A percentile compares a stretch with the other conserved stretches of the same genome.
Conservation (phyloP, 2,797 vertebrate genomes). For the Eremophila alpestris region DNA sequence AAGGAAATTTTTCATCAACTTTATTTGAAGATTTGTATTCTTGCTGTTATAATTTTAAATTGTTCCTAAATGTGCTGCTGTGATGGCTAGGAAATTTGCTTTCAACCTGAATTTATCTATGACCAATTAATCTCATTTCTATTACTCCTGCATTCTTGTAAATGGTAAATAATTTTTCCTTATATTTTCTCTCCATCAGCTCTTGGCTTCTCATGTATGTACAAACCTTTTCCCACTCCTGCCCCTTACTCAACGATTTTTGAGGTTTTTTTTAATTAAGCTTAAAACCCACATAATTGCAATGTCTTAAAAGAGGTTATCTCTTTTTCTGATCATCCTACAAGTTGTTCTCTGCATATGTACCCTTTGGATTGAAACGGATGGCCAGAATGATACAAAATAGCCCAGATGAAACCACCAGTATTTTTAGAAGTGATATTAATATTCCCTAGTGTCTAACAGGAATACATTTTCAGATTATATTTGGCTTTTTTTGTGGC, state of each 20-base stretch:
- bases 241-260: not conserved
- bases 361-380: not conserved
- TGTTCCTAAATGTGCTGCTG: not conserved
- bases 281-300: not conserved
- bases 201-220: not conserved
- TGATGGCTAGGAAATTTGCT: not conserved
- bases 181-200: not conserved
- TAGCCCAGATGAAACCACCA: not conserved
- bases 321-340: not conserved
- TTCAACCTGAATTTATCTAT: not conserved
- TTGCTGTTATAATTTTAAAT: not conserved
- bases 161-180: not conserved
- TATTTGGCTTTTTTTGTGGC: not conserved
- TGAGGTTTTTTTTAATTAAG: not conserved
- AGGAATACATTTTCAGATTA: not conserved
- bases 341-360: not conserved
- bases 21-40: not conserved
- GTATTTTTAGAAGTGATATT: not conserved
- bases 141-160: not conserved
- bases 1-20: not conserved
- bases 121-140: not conserved
- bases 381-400: not conserved
- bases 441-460: not conserved
- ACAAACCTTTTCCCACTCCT: not conserved
- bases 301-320: not conserved